Evolutionary conservation across 2,113 vertebrate genomes (phyloP), one percentile per base, ranked within the genome.

Genomic region (Lagenorhynchus albirostris): DNA sequence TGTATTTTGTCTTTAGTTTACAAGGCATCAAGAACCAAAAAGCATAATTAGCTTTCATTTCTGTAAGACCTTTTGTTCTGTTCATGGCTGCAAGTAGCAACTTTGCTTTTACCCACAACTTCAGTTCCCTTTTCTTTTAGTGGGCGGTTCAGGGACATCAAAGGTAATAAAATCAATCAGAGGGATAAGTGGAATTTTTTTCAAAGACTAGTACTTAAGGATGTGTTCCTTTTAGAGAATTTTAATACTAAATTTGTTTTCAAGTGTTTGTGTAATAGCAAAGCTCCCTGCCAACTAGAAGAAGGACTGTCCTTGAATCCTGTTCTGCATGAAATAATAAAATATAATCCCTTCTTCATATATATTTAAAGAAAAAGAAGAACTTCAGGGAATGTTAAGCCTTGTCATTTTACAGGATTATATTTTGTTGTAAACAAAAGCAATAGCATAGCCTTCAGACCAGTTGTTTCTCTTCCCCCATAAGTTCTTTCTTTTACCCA

Each of bases 191-290:
- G 80, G 74, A 67, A 41, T 76, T 77, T 93, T 79, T 94, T 84
- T 58, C 44, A 93, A 97, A 92, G 50, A 13, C 80, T 73, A 68
- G 41, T 88, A 55, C 79, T 97, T 84, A 81, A 76, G 85, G 74
- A 67, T 94, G 38, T 97, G 80, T 90, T 97, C 60, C 44, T 55
- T 21, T 95, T 96, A 89, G 38, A 92, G 90, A 97, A 95, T 97
- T 97, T 95, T 96, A 94, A 94, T 84, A 88, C 53, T 71, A 76
- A 90, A 94, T 90, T 96, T 96, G 68, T 97, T 96, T 96, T 97
- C 71, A 90, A 96, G 84, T 90, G 62, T 97, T 97, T 93, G 29
- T 97, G 12, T 89, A 89, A 58, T 83, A 50, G 53, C 44, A 68
- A 41, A 89, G 95, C 86, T 93, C 55, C 58, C 85, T 96, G 86